phyloP scores from a whole-genome alignment of 1,140 invertebrate genomes.

The Drosophila tropicalis region DNA sequence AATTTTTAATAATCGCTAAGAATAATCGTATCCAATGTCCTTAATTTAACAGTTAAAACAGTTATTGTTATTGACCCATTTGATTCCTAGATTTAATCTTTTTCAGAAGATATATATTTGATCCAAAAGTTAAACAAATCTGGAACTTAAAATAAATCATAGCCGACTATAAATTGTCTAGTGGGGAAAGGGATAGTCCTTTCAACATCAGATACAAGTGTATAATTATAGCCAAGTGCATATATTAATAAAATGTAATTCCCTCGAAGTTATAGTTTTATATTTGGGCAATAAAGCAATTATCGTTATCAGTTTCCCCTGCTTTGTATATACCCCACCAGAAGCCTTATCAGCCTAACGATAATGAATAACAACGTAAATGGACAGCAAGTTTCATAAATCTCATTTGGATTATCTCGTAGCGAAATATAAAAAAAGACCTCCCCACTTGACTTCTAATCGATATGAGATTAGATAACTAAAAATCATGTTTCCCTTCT shows the following conservation, averaged over 20 bases:
- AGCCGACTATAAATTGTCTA: too few relatives aligned
- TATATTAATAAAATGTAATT: slow-evolving; percentile 20
- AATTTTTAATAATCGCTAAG: too few relatives aligned
- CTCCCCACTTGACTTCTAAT: slow-evolving; percentile 30
- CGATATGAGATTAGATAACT: slow-evolving; percentile 57
- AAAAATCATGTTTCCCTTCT: neutral
- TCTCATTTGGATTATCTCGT: slow-evolving; percentile 41
- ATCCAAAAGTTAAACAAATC: too few relatives aligned
- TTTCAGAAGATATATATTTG: too few relatives aligned
- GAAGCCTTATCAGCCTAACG: neutral
- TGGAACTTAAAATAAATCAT: too few relatives aligned
- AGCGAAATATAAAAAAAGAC: slow-evolving; percentile 31
- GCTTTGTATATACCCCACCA: neutral
- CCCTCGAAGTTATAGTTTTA: neutral
- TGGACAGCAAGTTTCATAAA: slow-evolving; percentile 42
- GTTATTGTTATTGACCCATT: too few relatives aligned
- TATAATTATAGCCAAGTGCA: neutral
- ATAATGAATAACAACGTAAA: slow-evolving; percentile 27
- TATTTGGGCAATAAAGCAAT: slow-evolving; percentile 30
- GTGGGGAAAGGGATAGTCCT: too few relatives aligned
- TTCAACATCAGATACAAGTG: too few relatives aligned
- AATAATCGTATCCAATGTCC: too few relatives aligned
- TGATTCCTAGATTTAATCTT: too few relatives aligned
- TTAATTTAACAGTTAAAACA: too few relatives aligned
- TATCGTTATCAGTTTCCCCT: slow-evolving; percentile 14